Base-by-base conservation (phyloP, 2,113 vertebrate species). In the Speoplatyrhinus poulsoni region DNA sequence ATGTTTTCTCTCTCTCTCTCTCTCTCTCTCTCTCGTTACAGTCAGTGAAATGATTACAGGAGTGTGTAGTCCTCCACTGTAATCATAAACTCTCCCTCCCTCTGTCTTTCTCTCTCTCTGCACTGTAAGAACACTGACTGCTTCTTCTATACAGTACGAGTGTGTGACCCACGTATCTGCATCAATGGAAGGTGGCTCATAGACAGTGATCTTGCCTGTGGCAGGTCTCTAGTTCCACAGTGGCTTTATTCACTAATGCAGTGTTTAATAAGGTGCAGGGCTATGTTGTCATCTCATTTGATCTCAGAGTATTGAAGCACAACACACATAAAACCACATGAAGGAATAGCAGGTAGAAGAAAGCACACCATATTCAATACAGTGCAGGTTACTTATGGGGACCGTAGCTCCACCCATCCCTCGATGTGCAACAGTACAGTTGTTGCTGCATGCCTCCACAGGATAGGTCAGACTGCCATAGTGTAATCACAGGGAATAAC, bases 71-170 rank as follows among this genome's bases (percentile, higher is more conserved):
- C 50, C 66, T 82, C 70, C 69, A 67, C 72, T 68, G 63, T 82
- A 74, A 76, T 87, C 72, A 71, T 70, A 2, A 10, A 67, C 69
- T 82, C 53, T 80, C 69, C 72, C 67, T 72, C 67, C 73, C 26
- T 46, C 10, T 67, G 11, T 72, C 50, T 69, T 64, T 77, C 46
- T 50, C 54, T 26, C 4, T 73, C 63, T 26, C 71, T 59, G 1
- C 52, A 32, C 49, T 3, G 49, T 15, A 15, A 15, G 11, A 3
- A 5, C 49, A 15, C 9, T 12, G 9, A 12, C 9, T 17, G 70
- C 67, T 48, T 70, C 67, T 48, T 70, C 41, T 55, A 19, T 46
- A 53, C 49, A 36, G 15, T 46, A 58, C 58, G 6, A 36, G 61
- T 71, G 70, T 77, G 67, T 62, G 67, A 53, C 47, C 65, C 47